Evolutionary conservation across 2,888 invertebrate genomes (phyloP).

Genomic region (Perdita meconis): DNA sequence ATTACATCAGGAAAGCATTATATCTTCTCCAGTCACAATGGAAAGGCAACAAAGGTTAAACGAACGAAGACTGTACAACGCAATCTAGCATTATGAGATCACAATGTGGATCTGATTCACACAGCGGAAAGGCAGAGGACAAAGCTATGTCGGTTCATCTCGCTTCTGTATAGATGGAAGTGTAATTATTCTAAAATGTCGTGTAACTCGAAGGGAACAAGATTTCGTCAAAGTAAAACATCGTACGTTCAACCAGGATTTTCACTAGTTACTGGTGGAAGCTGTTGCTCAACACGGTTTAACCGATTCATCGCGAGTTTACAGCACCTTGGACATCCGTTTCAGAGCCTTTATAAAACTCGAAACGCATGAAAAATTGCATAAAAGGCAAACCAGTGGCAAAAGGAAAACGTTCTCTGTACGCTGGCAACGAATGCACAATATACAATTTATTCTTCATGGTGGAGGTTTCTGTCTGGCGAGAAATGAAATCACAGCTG

Average conservation of each 20-base stretch:
- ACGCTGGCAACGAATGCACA: slow-evolving; percentile 20
- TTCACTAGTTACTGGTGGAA: background rate
- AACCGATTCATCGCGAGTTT: background rate
- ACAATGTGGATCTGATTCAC: background rate
- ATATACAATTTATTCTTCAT: slow-evolving; percentile 49
- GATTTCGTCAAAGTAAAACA: slow-evolving; percentile 22
- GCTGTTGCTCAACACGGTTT: background rate
- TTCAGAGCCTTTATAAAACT: slow-evolving; percentile 2
- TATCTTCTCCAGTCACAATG: background rate
- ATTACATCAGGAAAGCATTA: background rate
- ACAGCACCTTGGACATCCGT: background rate
- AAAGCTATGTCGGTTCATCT: background rate
- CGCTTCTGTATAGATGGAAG: slow-evolving; percentile 9
- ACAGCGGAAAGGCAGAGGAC: background rate
- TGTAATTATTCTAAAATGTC: slow-evolving; percentile 26
- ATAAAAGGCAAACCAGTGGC: background rate
- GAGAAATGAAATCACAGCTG: slow-evolving; percentile 63
- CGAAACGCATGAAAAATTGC: slow-evolving; percentile 5
- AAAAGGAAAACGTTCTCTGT: background rate
- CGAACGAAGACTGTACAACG: background rate
- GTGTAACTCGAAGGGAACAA: slow-evolving; percentile 19
- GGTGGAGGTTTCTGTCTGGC: slow-evolving; percentile 42
- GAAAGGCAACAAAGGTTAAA: slow-evolving; percentile 2
- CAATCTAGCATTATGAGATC: background rate
- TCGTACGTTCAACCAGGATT: slow-evolving; percentile 15